A percentile compares a stretch with the other conserved stretches of the same genome.
These are phyloP conservation scores for Megalurothrips usitatus DNA, from an alignment of 2,888 invertebrate genomes.

Conservation along the genomic window DNA sequence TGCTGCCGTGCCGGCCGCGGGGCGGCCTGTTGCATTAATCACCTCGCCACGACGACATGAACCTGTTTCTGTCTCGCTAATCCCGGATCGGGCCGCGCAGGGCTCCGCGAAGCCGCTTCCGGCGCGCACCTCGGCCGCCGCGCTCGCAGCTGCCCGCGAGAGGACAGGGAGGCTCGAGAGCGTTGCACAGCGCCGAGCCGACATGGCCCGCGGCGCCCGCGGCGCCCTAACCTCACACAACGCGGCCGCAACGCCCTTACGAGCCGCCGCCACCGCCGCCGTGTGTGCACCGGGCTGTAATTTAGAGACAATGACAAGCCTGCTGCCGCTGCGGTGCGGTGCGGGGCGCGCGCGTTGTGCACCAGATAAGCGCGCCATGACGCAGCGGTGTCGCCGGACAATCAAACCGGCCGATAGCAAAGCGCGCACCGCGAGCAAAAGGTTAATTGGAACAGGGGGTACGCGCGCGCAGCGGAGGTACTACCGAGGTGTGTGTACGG, in stretches of 20 bases:
- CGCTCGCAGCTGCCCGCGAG: too few relatives aligned
- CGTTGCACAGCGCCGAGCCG: neutral
- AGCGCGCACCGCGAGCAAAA: neutral
- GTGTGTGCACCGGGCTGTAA: neutral
- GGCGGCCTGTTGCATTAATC: neutral
- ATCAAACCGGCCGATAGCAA: neutral
- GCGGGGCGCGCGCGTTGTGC: neutral
- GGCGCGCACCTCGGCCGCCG: neutral
- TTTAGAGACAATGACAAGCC: neutral
- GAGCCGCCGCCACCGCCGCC: neutral
- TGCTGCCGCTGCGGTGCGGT: neutral
- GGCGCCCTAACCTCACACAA: neutral
- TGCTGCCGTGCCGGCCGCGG: too few relatives aligned
- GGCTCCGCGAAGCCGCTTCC: neutral
- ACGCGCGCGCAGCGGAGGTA: neutral
- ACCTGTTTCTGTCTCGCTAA: neutral
- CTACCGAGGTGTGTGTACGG: too few relatives aligned
- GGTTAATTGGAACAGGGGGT: constrained; percentile 11
- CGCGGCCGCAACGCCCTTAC: neutral
- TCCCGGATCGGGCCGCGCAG: too few relatives aligned
- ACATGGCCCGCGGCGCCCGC: neutral
- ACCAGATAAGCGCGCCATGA: neutral
- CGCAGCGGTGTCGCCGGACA: neutral
- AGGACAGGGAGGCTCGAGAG: neutral
- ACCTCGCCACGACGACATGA: neutral